Conservation (phyloP, 2,113 vertebrate genomes). For the Coptodon bakossiorum region DNA sequence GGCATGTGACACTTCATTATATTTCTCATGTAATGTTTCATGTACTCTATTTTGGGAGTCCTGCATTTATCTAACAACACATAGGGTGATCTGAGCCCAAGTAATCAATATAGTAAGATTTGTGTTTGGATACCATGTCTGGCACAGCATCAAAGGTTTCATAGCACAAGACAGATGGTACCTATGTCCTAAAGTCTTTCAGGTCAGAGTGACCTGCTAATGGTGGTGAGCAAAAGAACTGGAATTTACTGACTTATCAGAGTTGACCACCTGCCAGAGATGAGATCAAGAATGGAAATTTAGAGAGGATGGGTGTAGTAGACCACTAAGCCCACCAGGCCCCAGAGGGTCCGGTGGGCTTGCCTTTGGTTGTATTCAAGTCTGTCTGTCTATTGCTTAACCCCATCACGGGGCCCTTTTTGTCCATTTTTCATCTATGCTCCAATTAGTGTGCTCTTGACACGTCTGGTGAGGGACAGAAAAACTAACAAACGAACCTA, state of each 20-base stretch:
- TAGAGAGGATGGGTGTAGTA: background rate
- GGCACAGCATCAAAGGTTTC: background rate
- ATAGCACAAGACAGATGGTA: background rate
- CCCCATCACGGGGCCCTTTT: background rate
- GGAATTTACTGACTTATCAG: background rate
- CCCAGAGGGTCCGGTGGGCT: background rate
- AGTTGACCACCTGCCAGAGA: background rate
- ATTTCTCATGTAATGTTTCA: background rate
- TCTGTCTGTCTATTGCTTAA: background rate
- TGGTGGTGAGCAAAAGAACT: background rate
- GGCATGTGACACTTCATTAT: background rate
- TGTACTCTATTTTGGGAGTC: background rate
- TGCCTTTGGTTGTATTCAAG: background rate
- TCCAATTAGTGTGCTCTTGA: background rate
- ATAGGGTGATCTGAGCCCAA: background rate
- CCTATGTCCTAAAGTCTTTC: background rate
- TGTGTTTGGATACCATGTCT: background rate
- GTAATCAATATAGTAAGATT: background rate
- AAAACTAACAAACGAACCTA: background rate
- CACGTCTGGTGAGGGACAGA: background rate
- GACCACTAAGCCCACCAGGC: too few species aligned
- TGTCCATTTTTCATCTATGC: background rate
- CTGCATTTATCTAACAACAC: background rate
- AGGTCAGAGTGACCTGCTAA: background rate
- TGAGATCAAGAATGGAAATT: background rate